phyloP scores from a whole-genome alignment of 2,888 invertebrate species.

The Serripes groenlandicus region DNA sequence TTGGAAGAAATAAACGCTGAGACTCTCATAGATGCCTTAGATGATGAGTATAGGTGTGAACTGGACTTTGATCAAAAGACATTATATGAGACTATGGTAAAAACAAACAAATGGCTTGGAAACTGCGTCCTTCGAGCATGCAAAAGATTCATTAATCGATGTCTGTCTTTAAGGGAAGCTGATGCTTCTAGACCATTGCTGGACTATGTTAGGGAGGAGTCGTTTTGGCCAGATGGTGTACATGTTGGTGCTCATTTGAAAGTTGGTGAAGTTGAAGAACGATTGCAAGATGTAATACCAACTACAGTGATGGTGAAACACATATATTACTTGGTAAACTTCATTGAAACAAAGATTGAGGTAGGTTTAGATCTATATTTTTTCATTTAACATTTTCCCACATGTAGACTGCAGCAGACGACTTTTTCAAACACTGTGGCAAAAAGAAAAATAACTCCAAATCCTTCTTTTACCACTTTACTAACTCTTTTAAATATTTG shows the following conservation, averaged over 20 bases:
- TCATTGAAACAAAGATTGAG: slow-evolving; percentile 22
- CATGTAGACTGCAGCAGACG: too few relatives aligned
- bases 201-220: slow-evolving; percentile 54
- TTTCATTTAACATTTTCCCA: too few relatives aligned
- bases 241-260: slow-evolving; percentile 25
- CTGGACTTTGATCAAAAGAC: slow-evolving; percentile 46
- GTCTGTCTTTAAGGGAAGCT: slow-evolving; percentile 52
- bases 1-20: slow-evolving; percentile 68
- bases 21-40: slow-evolving; percentile 60
- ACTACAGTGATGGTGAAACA: slow-evolving; percentile 44
- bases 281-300: slow-evolving; percentile 47
- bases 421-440: too few relatives aligned
- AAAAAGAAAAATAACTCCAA: too few relatives aligned
- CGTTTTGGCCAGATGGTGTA: slow-evolving; percentile 63
- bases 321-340: slow-evolving; percentile 41
- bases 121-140: slow-evolving; percentile 48
- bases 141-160: slow-evolving; percentile 68
- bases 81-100: slow-evolving; percentile 34
- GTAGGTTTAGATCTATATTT: too few relatives aligned
- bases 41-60: slow-evolving; percentile 42
- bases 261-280: slow-evolving; percentile 26
- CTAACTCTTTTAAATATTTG: too few relatives aligned
- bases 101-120: slow-evolving; percentile 20
- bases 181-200: slow-evolving; percentile 40
- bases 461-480: too few relatives aligned